Evolutionary conservation across 2,797 vertebrate genomes (phyloP).

Genomic region (Falco novaeseelandiae): DNA sequence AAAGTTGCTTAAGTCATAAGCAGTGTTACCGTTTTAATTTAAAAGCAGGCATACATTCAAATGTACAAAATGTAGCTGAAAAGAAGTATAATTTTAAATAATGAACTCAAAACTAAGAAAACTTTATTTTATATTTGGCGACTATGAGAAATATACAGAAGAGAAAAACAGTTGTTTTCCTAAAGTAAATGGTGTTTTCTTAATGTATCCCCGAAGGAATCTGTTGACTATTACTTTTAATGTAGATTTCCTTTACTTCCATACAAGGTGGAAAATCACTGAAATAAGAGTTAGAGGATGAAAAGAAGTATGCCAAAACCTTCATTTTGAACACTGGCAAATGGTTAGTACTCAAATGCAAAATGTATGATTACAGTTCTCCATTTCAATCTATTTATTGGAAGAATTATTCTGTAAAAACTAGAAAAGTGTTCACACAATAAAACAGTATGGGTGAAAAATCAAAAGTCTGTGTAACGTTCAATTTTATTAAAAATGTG

Average conservation of each 20-base stretch:
- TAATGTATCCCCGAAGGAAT: not conserved
- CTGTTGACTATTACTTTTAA: not conserved
- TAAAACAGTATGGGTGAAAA: not conserved
- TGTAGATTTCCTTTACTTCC: not conserved
- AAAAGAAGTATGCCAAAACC: not conserved
- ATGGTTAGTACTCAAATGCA: not conserved
- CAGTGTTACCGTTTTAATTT: not conserved
- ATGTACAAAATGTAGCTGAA: not conserved
- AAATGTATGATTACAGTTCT: not conserved
- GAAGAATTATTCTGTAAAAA: not conserved
- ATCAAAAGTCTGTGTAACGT: rapidly evolving
- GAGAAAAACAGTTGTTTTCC: not conserved
- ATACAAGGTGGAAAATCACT: not conserved
- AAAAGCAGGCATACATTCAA: not conserved
- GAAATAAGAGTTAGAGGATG: not conserved
- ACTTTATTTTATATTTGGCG: not conserved
- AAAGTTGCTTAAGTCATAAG: not conserved
- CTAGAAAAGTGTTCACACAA: not conserved
- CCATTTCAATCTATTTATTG: not conserved
- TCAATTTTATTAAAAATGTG: not conserved
- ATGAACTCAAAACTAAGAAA: not conserved
- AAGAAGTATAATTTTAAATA: not conserved
- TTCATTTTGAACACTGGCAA: not conserved
- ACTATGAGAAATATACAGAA: not conserved
- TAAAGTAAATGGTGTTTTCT: not conserved